Base-by-base conservation (phyloP, 2,888 invertebrate genomes). In the Buathra laborator region DNA sequence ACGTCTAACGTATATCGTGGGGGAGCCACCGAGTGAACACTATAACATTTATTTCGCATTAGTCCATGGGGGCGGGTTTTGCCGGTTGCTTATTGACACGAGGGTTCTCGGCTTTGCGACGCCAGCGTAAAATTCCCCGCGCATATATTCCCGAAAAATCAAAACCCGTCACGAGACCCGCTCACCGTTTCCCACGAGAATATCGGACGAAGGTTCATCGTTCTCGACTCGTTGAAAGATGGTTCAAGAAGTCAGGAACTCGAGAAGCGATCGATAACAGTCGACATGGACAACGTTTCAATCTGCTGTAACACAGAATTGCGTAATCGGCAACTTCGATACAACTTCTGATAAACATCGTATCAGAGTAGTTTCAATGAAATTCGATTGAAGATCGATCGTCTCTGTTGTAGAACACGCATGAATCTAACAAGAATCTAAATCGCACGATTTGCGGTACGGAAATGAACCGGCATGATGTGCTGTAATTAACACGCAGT, bases 21-120 rank as follows among this genome's bases (percentile, higher is more conserved):
- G 70, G 75, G 46, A 71, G 56, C 43, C 53, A 3, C 24, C 71
- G 29, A 83, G n/a, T n/a, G 16, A 9, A 19, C 59, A 32, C 70
- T 62, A 43, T 67, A 71, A 84, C 79, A 80, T 84, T 84, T 80
- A 84, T 80, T 80, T 84, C 83, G 29, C 83, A 84, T 84, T 84
- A 80, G 75, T 48, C 44, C n/a, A 70, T 29, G 53, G 46, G 70
- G 79, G 48, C 14, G 46, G 66, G n/a, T 66, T 67, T 79, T 53
- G 44, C 44, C 66, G 32, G n/a, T 67, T 66, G n/a, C 46, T 68
- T 48, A 44, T 48, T 68, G 56, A 37, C 71, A 43, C 44, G 14
- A 2, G 56, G 32, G 56, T 53, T 62, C 29, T 62, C 14, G 0
- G 29, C 12, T 1, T 29, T 51, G 19, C 53, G 9, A 19, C 10